Evolutionary conservation across 1,140 invertebrate species (phyloP), one percentile per base, ranked within the genome.

Genomic region (Drosophila equinoxialis): DNA sequence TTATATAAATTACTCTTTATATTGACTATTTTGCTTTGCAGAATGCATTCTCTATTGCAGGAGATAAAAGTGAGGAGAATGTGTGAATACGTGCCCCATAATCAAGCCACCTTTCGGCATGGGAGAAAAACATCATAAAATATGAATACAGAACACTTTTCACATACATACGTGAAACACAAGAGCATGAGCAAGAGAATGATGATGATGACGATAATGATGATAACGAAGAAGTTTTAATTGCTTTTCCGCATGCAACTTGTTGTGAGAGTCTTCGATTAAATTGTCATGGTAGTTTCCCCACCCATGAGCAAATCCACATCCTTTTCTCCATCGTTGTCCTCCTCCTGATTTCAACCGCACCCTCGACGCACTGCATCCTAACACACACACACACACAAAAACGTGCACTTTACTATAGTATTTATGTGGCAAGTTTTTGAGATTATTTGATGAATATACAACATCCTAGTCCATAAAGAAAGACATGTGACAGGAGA

Each of bases 161-260:
- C 68, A 87, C 68, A 78, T 71, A 81, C 68, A 76, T 51, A 3
- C 26, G 3, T 26, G 45, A 51, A 51, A 51, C 45, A 51, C 17
- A 51, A 51, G 45, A 51, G 17, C 45, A 51, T 23, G 5, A 51
- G 45, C 45, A 51, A 51, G 20, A 39, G 37, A 39, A 39, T 39
- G 37, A 1, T 39, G 37, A 11, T 39, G 37, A 20, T 23, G 45
- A 8, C 1, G 6, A 17, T 48, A 6, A 17, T 48, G 20, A 51
- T 51, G 45, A 51, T 51, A 10, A 11, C 1, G 45, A 23, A 23
- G 20, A 87, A 87, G 84, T 87, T 87, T 87, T 87, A 87, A 87
- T 87, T 87, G 83, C 83, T 87, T 87, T 87, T 87, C 84, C 83
- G 83, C 69, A 79, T 83, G 83, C 82, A 86, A 87, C 67, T 74